Evolutionary conservation across 2,797 vertebrate species (phyloP).

Genomic region (Myiothlypis chrysogaster): DNA sequence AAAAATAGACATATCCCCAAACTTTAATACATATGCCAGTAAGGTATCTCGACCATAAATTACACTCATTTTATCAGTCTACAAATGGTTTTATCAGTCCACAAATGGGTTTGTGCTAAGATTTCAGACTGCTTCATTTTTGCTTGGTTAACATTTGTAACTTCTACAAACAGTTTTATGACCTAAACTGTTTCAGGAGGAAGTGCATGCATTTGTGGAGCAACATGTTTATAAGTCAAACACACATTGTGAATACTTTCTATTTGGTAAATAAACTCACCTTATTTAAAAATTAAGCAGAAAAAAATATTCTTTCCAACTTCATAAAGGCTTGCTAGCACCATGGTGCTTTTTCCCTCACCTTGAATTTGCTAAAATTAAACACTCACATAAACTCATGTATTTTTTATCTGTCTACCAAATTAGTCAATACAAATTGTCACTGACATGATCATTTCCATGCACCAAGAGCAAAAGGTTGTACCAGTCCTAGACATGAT

Average conservation of each 20-base stretch:
- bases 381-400: background rate
- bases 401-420: background rate
- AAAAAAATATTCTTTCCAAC: background rate
- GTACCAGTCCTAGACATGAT: accelerated
- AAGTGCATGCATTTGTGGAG: conserved; percentile 35
- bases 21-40: conserved; percentile 71
- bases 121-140: conserved; percentile 56
- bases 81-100: conserved; percentile 67
- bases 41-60: conserved; percentile 54
- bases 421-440: background rate
- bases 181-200: conserved; percentile 44
- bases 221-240: background rate
- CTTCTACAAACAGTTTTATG: conserved; percentile 48
- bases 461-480: background rate
- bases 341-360: background rate
- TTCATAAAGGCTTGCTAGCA: background rate
- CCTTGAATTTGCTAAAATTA: background rate
- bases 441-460: background rate
- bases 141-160: conserved; percentile 47
- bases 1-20: conserved; percentile 64
- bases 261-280: conserved; percentile 18
- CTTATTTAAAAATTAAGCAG: background rate
- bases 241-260: background rate
- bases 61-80: conserved; percentile 66
- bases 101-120: conserved; percentile 63